Conservation (phyloP, 2,888 invertebrate species). For the Augiades crinisus region DNA sequence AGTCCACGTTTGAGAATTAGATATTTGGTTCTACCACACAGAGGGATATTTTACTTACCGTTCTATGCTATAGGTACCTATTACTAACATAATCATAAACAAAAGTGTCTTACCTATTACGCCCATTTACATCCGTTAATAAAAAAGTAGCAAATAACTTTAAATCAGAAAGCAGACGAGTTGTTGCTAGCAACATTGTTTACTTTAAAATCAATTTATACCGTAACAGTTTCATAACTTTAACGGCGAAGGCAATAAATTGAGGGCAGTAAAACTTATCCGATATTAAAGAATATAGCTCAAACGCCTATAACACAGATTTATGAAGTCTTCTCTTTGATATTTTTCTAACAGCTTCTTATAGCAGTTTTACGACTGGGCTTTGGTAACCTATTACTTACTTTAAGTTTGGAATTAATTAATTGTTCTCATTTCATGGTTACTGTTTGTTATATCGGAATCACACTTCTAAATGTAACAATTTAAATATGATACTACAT, state of each 20-base stretch:
- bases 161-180: neutral
- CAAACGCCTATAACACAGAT: constrained; percentile 9
- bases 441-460: neutral
- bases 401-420: too few relatives aligned
- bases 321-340: constrained; percentile 8
- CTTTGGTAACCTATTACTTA: too few relatives aligned
- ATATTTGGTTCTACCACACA: too few relatives aligned
- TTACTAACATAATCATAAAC: too few relatives aligned
- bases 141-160: neutral
- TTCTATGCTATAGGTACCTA: too few relatives aligned
- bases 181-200: neutral
- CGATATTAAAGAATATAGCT: constrained; percentile 7
- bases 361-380: constrained; percentile 2
- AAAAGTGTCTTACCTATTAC: too few relatives aligned
- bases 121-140: too few relatives aligned
- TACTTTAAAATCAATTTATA: constrained; percentile 1
- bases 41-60: too few relatives aligned
- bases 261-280: constrained; percentile 2
- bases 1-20: too few relatives aligned
- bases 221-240: neutral
- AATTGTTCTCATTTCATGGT: too few relatives aligned
- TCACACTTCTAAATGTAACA: too few relatives aligned
- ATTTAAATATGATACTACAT: too few relatives aligned
- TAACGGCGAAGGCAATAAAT: neutral
- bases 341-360: constrained; percentile 9